These are phyloP conservation scores for Plecturocebus donacophilus DNA, from an alignment of 2,113 vertebrate species.

Conservation along the genomic window DNA sequence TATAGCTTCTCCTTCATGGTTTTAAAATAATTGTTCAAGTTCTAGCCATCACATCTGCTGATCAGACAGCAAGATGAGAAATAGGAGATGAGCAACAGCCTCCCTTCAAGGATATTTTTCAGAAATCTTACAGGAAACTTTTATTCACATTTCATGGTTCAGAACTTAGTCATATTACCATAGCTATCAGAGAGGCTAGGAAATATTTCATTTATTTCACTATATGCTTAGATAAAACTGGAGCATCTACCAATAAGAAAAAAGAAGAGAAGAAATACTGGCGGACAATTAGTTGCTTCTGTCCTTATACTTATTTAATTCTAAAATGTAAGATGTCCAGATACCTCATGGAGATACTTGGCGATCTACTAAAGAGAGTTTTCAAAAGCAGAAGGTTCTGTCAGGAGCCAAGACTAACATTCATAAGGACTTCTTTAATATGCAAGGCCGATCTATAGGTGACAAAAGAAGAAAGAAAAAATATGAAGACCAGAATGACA, in stretches of 20 bases:
- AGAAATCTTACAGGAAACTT: conserved; percentile 44
- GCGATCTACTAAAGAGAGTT: not conserved
- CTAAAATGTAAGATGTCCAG: not conserved
- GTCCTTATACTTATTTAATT: not conserved
- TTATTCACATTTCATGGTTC: not conserved
- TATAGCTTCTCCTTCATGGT: not conserved
- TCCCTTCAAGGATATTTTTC: conserved; percentile 24
- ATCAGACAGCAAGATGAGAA: conserved; percentile 10
- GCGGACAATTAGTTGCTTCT: conserved; percentile 19
- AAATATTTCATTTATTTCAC: conserved; percentile 28
- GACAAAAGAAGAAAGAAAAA: not conserved
- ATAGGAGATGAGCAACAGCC: not conserved
- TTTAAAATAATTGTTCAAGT: conserved; percentile 30
- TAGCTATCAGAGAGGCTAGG: not conserved
- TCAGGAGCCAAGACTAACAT: not conserved
- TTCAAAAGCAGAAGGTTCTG: conserved; percentile 24
- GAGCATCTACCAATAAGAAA: not conserved
- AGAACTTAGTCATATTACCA: conserved; percentile 24
- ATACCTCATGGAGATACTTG: not conserved
- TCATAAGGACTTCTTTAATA: not conserved
- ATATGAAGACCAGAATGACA: not conserved
- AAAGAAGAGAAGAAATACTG: not conserved
- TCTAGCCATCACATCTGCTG: not conserved
- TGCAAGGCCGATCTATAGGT: not conserved
- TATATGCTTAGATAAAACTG: not conserved